A percentile compares a stretch with the other conserved stretches of the same genome.
phyloP scores from a whole-genome alignment of 2,797 vertebrate genomes.

The Melanotaenia maccullochi region DNA sequence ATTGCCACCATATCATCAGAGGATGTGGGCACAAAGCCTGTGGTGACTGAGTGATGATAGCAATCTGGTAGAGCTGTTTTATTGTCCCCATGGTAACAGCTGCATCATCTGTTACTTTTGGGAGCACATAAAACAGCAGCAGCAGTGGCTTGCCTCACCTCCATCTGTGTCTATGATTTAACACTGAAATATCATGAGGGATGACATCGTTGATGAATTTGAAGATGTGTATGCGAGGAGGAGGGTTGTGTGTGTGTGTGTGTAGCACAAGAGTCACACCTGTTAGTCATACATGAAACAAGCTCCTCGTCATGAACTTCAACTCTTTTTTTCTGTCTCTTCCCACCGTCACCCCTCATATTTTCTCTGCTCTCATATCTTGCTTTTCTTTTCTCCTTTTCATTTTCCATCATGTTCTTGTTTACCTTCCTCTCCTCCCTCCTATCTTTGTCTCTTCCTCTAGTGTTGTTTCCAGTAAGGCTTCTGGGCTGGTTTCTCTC shows the following conservation, averaged over 20 bases:
- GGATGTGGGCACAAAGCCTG: slow-evolving; percentile 24
- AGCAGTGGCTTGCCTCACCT: slow-evolving; percentile 36
- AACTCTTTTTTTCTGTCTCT: neutral
- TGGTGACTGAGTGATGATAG: slow-evolving; percentile 16
- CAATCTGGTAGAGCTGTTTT: slow-evolving; percentile 40
- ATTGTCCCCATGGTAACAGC: slow-evolving; percentile 61
- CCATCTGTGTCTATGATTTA: slow-evolving; percentile 11
- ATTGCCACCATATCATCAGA: slow-evolving; percentile 15
- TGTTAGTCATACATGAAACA: slow-evolving; percentile 62
- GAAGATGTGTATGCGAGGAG: slow-evolving; percentile 8
- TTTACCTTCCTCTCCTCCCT: slow-evolving; percentile 10
- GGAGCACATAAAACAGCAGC: slow-evolving; percentile 14
- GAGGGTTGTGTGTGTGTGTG: slow-evolving; percentile 28
- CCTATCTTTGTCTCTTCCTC: slow-evolving; percentile 10
- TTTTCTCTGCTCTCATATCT: neutral
- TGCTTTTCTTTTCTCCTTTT: slow-evolving; percentile 17
- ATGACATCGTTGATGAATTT: slow-evolving; percentile 4
- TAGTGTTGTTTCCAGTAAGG: slow-evolving; percentile 52
- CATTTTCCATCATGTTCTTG: slow-evolving; percentile 16
- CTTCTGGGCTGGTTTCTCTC: slow-evolving; percentile 39
- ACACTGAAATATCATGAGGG: slow-evolving; percentile 1
- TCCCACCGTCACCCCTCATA: neutral
- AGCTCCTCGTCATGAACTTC: slow-evolving; percentile 16
- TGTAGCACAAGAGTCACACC: slow-evolving; percentile 39
- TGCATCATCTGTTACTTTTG: slow-evolving; percentile 48